Conservation (phyloP, 2,888 invertebrate species). For the Coelopa pilipes region DNA sequence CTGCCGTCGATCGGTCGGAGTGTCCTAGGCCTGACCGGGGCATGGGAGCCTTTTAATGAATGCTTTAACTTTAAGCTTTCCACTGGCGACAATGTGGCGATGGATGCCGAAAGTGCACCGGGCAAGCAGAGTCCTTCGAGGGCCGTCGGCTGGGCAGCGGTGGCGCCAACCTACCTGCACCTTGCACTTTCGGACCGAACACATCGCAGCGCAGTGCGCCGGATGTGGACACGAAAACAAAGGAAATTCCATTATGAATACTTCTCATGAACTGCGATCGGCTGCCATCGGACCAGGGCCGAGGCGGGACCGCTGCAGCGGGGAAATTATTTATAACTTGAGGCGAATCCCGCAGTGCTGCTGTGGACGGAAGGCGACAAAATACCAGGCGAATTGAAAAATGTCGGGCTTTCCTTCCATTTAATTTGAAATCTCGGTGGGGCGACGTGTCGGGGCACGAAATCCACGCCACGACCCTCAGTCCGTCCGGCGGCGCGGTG, state of each 20-base stretch:
- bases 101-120: too few species aligned
- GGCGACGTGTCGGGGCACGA: slow-evolving; percentile 5
- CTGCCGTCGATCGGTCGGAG: too few species aligned
- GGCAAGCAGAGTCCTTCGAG: too few species aligned
- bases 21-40: too few species aligned
- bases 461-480: background rate
- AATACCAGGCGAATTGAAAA: slow-evolving; percentile 15
- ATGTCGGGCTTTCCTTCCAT: slow-evolving; percentile 13
- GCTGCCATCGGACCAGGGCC: background rate
- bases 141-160: too few species aligned
- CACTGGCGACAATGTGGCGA: too few species aligned
- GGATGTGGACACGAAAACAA: background rate
- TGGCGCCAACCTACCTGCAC: too few species aligned
- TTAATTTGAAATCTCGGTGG: slow-evolving; percentile 3
- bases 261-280: slow-evolving; percentile 17
- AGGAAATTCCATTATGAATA: slow-evolving; percentile 20
- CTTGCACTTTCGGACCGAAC: too few species aligned
- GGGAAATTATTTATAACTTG: slow-evolving; percentile 28
- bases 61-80: too few species aligned
- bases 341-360: slow-evolving; percentile 38
- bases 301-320: slow-evolving; percentile 15
- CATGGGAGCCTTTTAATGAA: too few species aligned
- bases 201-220: too few species aligned
- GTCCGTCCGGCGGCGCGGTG: too few species aligned
- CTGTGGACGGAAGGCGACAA: slow-evolving; percentile 31